Evolutionary conservation across 2,888 invertebrate genomes (phyloP).

Genomic region (Entomobrya proxima): DNA sequence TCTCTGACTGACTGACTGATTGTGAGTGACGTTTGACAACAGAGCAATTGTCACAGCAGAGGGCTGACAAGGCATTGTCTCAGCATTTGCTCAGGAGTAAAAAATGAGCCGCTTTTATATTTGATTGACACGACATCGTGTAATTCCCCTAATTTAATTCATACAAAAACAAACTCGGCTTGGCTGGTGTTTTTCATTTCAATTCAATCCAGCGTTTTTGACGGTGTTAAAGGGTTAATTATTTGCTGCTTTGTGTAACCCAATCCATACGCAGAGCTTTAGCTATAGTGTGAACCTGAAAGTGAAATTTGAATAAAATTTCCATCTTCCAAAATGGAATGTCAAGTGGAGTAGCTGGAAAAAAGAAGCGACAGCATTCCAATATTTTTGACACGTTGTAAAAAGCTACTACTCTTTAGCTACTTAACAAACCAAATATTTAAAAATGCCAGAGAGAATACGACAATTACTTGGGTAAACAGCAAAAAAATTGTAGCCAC

Average conservation of each 20-base stretch:
- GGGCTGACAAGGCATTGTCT: constrained; percentile 13
- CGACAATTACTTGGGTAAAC: neutral
- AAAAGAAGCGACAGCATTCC: constrained; percentile 8
- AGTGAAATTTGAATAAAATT: too few relatives aligned
- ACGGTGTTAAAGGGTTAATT: too few relatives aligned
- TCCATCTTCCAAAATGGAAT: too few relatives aligned
- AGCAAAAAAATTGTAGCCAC: neutral
- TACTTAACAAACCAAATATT: neutral
- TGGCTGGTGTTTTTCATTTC: neutral
- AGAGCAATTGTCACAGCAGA: neutral
- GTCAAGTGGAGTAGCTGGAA: constrained; percentile 25
- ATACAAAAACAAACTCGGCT: neutral
- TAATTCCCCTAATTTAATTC: neutral
- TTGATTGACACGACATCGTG: constrained; percentile 9
- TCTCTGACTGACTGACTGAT: constrained; percentile 2
- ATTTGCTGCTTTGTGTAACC: too few relatives aligned
- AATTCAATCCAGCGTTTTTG: neutral
- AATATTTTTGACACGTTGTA: neutral
- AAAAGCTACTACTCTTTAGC: neutral
- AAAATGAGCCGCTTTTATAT: neutral
- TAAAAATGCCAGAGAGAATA: neutral
- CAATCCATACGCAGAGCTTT: too few relatives aligned
- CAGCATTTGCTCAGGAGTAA: neutral
- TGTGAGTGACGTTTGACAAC: constrained; percentile 39
- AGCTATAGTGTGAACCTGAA: too few relatives aligned